Conservation (phyloP, 2,797 vertebrate species). For the Cynodonichthys magdalenae region DNA sequence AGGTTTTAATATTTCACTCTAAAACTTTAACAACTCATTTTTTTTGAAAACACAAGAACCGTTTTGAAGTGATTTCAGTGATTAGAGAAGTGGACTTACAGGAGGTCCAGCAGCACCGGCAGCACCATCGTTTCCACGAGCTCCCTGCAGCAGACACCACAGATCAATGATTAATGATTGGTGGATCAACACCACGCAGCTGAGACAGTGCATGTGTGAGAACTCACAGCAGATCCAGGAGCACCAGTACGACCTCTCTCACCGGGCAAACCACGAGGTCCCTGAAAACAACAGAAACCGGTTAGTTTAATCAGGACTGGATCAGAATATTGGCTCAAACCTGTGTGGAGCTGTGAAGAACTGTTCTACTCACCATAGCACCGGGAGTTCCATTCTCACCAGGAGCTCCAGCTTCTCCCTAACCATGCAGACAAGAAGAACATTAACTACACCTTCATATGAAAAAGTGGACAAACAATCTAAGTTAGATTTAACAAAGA, state of each 20-base stretch:
- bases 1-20: background rate
- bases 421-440: conserved; percentile 15
- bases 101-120: conserved; percentile 92
- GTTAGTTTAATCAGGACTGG: background rate
- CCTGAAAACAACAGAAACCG: conserved; percentile 73
- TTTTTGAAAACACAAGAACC: background rate
- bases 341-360: rapidly evolving
- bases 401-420: conserved; percentile 92
- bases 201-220: background rate
- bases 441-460: background rate
- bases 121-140: conserved; percentile 95
- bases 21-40: background rate
- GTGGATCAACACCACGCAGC: background rate
- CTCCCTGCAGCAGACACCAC: conserved; percentile 82
- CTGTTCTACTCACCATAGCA: conserved; percentile 87
- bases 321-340: background rate
- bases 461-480: too few relatives aligned
- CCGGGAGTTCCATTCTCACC: conserved; percentile 97
- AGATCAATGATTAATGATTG: background rate
- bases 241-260: conserved; percentile 94
- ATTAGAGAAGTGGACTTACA: conserved; percentile 76
- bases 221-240: conserved; percentile 94
- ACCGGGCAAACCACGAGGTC: conserved; percentile 94
- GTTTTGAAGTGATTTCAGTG: background rate
- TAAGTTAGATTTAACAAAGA: background rate